Conservation (phyloP, 2,113 vertebrate genomes). For the Corapipo altera region DNA sequence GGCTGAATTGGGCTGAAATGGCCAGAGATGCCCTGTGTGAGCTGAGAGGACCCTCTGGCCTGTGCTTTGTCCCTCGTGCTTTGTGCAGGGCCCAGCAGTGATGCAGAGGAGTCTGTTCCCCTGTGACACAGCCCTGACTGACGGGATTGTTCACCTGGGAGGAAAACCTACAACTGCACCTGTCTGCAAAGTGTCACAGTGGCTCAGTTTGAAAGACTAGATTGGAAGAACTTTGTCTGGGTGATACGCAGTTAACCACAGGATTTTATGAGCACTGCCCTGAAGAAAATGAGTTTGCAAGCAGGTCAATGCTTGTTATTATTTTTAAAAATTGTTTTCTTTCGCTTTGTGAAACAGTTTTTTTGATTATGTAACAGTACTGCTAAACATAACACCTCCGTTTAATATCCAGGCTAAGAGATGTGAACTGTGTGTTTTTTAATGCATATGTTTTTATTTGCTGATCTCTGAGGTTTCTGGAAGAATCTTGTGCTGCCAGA, state of each 20-base stretch:
- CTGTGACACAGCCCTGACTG: background rate
- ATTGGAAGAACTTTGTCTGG: background rate
- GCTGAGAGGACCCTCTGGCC: background rate
- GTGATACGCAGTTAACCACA: background rate
- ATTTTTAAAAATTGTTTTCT: background rate
- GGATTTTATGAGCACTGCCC: background rate
- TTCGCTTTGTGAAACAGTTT: background rate
- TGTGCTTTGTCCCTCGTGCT: background rate
- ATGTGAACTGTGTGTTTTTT: background rate
- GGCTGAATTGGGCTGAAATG: background rate
- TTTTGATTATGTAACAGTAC: background rate
- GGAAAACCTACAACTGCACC: background rate
- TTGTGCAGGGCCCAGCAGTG: background rate
- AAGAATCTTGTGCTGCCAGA: background rate
- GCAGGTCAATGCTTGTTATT: background rate
- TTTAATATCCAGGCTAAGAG: background rate
- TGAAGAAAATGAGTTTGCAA: conserved; percentile 2
- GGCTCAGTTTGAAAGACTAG: background rate
- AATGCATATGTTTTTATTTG: background rate
- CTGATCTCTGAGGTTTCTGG: background rate
- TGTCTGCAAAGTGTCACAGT: background rate
- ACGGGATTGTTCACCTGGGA: background rate
- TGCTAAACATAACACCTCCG: background rate
- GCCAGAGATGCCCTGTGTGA: background rate
- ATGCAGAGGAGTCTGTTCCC: background rate